phyloP scores from a whole-genome alignment of 1,140 invertebrate species.

The Rhagoletis zephyria region DNA sequence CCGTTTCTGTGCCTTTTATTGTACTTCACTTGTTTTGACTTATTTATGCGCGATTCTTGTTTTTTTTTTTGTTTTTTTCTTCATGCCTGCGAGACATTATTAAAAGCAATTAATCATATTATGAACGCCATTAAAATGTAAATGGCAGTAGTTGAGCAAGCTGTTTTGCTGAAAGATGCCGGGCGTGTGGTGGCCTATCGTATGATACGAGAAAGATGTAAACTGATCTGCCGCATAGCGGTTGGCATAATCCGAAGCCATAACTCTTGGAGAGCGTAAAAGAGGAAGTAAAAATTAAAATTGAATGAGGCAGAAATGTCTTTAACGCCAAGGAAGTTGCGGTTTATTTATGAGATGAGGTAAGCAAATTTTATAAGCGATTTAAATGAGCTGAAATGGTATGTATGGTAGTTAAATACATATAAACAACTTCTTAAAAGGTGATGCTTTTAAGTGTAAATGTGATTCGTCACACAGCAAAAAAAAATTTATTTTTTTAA shows the following conservation, averaged over 20 bases:
- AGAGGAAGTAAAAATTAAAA: neutral
- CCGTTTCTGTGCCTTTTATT: neutral
- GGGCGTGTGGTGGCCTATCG: neutral
- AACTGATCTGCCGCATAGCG: neutral
- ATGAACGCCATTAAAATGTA: slow-evolving; percentile 46
- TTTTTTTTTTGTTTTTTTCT: neutral
- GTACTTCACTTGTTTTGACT: neutral
- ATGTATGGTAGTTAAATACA: no score
- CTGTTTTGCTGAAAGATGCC: neutral
- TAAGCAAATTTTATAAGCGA: no score
- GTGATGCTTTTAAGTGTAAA: no score
- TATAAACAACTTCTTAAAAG: no score
- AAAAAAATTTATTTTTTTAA: no score
- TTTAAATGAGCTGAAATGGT: no score
- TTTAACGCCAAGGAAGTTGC: no score
- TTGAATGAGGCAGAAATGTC: neutral
- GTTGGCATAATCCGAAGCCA: neutral
- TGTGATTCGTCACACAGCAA: no score
- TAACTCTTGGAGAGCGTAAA: neutral
- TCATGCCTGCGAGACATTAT: neutral
- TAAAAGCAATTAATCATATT: slow-evolving; percentile 51
- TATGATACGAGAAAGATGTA: neutral
- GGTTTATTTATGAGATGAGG: no score
- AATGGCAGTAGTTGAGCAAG: neutral
- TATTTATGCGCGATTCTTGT: neutral